Evolutionary conservation across 2,888 invertebrate species (phyloP), one percentile per base, ranked within the genome.

Genomic region (Mylabris sibirica): DNA sequence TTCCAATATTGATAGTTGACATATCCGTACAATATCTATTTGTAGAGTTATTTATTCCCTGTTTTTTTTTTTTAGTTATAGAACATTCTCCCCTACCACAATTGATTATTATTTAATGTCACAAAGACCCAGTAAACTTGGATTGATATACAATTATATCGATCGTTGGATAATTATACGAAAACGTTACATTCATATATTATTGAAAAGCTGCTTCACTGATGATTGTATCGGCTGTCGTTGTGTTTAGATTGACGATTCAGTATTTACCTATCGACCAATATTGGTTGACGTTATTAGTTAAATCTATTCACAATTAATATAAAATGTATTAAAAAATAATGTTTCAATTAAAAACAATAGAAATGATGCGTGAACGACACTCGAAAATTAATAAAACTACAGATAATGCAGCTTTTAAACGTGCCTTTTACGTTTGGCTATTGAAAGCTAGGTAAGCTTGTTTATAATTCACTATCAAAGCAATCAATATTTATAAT

Each of bases 381-480:
- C 68, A 71, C 53, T 49, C 63, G 9, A 71, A 71, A 68, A 68
- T 68, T 24, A 68, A 68, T 49, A 68, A 68, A 53, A 34, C 30
- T 5, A 30, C 34, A 3, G 61, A 62, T 17, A 66, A 71, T 63
- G 64, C 68, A 0, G 62, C 76, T 8, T 78, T 76, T 60, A 77
- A 78, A 63, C 75, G 70, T 11, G 79, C 79, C 1, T 80, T 80
- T 64, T 79, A 79, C 60, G 66, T 75, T 5, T 80, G 80, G 80
- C 72, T 79, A 74, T 66, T 75, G 22, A 79, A 76, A 70, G 77
- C 78, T 24, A 78, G 78, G 80, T 80, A 61, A 70, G 66, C 38
- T 38, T 17, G 20, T 20, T 20, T 49, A 49, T n/a, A 30, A 30
- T 30, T 30, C 30, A 9, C 41, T 2, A 24, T 57, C 24, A 22